Base-by-base conservation (phyloP, 2,888 invertebrate species). In the Molorchus minor region DNA sequence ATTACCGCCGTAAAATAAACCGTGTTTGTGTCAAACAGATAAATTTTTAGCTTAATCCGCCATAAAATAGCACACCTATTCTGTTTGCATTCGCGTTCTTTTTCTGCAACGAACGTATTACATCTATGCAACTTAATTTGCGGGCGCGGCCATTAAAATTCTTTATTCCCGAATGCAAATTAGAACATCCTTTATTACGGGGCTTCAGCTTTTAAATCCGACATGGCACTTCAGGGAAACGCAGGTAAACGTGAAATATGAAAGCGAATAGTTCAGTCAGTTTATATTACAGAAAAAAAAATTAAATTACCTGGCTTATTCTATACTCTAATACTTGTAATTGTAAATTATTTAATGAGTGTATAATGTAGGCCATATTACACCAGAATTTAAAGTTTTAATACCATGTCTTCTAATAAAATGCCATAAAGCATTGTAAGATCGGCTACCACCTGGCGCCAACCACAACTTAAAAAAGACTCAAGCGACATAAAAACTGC, bases 51-150 rank as follows among this genome's bases (percentile, higher is more conserved):
- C 5, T 33, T 10, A 33, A 33, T 33, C n/a, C 33, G 3, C 33
- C 12, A n/a, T 33, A 33, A 5, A 33, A 33, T n/a, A 10, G 33
- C 33, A n/a, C 33, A 10, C 12, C 33, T 33, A 33, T 33, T 33
- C 33, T 7, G 3, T 33, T 33, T 33, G 12, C 33, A 33, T 5
- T 33, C 33, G n/a, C 10, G 5, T 33, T 33, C 3, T 33, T 33
- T 33, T 33, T 33, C n/a, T 33, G 33, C 33, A 10, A n/a, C n/a
- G n/a, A 33, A 10, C n/a, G 33, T 33, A 33, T 43, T n/a, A 43
- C 20, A n/a, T 43, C 20, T 43, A 43, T 43, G 43, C 21, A 40
- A 43, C 20, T 43, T 20, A 20, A 43, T 20, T 43, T 43, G 43
- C 43, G 13, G 21, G 13, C 1, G 13, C 10, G 13, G 7, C 20